Base-by-base conservation (phyloP, 2,113 vertebrate species). In the Coryphaenoides rupestris region DNA sequence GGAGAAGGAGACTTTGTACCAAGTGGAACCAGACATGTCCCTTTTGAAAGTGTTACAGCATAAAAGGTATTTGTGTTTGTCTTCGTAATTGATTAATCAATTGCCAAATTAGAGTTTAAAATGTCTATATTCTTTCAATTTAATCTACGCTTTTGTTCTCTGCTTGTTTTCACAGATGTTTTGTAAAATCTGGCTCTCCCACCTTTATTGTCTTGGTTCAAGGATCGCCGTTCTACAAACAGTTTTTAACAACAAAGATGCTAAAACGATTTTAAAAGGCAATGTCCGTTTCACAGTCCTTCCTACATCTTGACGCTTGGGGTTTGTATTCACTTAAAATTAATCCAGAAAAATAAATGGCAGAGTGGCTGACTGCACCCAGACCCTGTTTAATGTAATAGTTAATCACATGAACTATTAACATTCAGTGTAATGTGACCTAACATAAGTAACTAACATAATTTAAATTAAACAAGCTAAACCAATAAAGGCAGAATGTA, bases 151-250 rank as follows among this genome's bases (percentile, higher is more conserved):
- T 21, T 69, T 58, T 14, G 19, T 23, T 17, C 52, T 74, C 21
- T 69, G 4, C 45, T 81, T 53, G 66, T 75, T 89, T 58, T 63
- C 57, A 23, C 89, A 99, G 96, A 88, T 96, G 80, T 78, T 90
- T 87, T 26, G 86, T 99, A 6, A 96, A 95, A 80, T 89, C 88
- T 0, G 92, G 95, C 33, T 93, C 90, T 0, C 95, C 95, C 0
- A 84, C 89, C 1, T 93, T 98, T 77, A 80, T 97, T 55, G 66
- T 94, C 5, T 82, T 95, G 78, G 95, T 89, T 1, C 88, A 90
- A 15, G 74, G 3, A 24, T 95, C 94, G 0, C 24, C 86, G 1
- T 98, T 94, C 80, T 87, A 64, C 2, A 86, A 86, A 84, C 89
- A 90, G 66, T 98, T 91, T 73, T 86, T 96, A 71, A 84, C 65